Evolutionary conservation across 1,140 invertebrate species (phyloP).

Genomic region (Atopsyche davidsoni): DNA sequence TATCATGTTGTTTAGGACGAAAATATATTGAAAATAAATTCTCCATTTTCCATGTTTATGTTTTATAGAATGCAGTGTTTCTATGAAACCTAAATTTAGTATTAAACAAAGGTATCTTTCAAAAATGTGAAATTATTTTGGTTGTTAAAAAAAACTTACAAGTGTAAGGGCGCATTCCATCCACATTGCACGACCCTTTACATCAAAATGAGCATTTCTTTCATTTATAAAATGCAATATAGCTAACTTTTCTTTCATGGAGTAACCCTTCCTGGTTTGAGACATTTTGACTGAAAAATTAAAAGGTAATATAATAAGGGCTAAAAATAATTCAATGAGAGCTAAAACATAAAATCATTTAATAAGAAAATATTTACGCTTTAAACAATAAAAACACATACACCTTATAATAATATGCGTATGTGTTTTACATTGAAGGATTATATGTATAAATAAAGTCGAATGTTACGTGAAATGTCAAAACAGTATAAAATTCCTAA

Average conservation of each 20-base stretch:
- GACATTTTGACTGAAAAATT: too few relatives aligned
- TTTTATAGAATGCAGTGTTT: neutral
- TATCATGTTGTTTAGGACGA: neutral
- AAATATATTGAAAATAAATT: conserved; percentile 1
- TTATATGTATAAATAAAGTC: too few relatives aligned
- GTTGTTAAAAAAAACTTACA: conserved; percentile 7
- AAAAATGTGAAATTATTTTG: neutral
- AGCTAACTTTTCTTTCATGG: conserved; percentile 20
- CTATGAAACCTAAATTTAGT: neutral
- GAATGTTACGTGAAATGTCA: too few relatives aligned
- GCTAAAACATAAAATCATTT: too few relatives aligned
- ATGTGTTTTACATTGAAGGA: too few relatives aligned
- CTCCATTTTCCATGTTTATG: neutral
- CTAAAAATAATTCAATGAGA: too few relatives aligned
- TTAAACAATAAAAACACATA: too few relatives aligned
- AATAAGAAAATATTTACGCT: too few relatives aligned
- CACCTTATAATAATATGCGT: too few relatives aligned
- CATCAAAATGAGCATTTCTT: conserved; percentile 12
- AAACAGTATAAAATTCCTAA: too few relatives aligned
- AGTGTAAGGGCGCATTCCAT: conserved; percentile 5
- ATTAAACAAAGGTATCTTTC: neutral
- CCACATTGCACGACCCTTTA: conserved; percentile 24
- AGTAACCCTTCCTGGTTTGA: conserved; percentile 21
- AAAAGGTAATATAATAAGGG: too few relatives aligned
- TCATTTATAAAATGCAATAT: conserved; percentile 11